Conservation (phyloP, 2,113 vertebrate species). For the Tursiops truncatus region DNA sequence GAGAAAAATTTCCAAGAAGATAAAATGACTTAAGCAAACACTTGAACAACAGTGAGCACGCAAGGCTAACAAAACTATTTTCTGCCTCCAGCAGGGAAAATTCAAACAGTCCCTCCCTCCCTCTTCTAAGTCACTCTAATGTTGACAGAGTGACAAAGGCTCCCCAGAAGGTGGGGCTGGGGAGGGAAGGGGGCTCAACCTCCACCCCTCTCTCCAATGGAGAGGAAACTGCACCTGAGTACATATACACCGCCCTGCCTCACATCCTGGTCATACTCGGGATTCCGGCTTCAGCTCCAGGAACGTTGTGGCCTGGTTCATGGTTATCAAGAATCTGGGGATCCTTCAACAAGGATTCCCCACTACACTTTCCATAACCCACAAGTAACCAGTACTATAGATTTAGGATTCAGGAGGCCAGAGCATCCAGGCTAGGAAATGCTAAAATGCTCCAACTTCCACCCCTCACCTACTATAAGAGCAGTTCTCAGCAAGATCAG, state of each 20-base stretch:
- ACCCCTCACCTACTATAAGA: neutral
- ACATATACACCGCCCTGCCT: neutral
- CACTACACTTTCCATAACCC: neutral
- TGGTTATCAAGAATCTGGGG: neutral
- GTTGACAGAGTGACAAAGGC: neutral
- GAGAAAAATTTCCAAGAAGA: neutral
- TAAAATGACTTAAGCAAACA: conserved; percentile 11
- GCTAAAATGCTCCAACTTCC: neutral
- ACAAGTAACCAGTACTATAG: too few relatives aligned
- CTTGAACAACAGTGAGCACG: neutral
- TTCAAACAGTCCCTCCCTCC: neutral
- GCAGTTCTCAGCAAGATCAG: neutral
- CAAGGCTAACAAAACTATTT: neutral
- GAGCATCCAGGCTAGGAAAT: neutral
- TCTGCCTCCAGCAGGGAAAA: neutral
- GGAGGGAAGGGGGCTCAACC: too few relatives aligned
- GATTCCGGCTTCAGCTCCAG: neutral
- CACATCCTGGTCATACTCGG: neutral
- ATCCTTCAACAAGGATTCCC: neutral
- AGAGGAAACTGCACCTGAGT: neutral
- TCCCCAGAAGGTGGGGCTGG: neutral
- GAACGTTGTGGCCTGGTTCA: neutral
- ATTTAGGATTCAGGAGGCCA: neutral
- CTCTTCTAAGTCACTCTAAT: neutral
- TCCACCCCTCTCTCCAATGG: neutral